A percentile compares a stretch with the other conserved stretches of the same genome.
phyloP scores from a whole-genome alignment of 92 coral and sea anemone species.

The Phenganax subtilis region DNA sequence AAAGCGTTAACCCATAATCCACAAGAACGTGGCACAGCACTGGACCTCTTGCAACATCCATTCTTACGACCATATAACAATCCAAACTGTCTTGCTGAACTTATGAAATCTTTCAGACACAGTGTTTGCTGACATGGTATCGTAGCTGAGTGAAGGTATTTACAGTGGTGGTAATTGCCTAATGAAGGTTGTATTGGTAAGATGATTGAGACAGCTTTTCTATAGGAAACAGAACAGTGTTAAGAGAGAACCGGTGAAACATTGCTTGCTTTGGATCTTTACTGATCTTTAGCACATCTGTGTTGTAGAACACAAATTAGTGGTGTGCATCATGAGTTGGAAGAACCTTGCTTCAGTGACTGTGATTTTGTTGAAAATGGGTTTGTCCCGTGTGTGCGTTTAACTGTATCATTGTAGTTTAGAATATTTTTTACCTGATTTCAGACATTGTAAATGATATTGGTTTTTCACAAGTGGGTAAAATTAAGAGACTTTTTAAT shows the following conservation, averaged over 20 bases:
- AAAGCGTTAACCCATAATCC: constrained; percentile 84
- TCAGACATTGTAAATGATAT: neutral
- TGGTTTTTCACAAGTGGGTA: neutral
- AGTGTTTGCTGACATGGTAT: constrained; percentile 64
- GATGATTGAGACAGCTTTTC: too few species aligned
- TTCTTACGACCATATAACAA: constrained; percentile 65
- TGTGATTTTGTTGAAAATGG: too few species aligned
- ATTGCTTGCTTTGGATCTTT: too few species aligned
- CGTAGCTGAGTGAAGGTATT: neutral
- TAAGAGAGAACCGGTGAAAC: too few species aligned
- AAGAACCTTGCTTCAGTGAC: too few species aligned
- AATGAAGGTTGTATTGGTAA: neutral
- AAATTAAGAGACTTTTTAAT: neutral
- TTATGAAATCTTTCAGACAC: constrained; percentile 89
- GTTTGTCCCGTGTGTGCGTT: neutral
- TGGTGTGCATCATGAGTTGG: too few species aligned
- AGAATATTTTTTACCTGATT: constrained; percentile 6
- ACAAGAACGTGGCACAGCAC: constrained; percentile 76
- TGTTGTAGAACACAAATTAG: too few species aligned
- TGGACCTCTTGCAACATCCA: constrained; percentile 88
- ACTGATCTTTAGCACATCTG: too few species aligned
- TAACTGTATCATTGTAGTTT: neutral
- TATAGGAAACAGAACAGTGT: too few species aligned
- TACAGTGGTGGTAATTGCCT: neutral
- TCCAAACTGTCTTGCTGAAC: constrained; percentile 68